These are phyloP conservation scores for Vimba vimba DNA, from an alignment of 2,113 vertebrate species.

Conservation along the genomic window DNA sequence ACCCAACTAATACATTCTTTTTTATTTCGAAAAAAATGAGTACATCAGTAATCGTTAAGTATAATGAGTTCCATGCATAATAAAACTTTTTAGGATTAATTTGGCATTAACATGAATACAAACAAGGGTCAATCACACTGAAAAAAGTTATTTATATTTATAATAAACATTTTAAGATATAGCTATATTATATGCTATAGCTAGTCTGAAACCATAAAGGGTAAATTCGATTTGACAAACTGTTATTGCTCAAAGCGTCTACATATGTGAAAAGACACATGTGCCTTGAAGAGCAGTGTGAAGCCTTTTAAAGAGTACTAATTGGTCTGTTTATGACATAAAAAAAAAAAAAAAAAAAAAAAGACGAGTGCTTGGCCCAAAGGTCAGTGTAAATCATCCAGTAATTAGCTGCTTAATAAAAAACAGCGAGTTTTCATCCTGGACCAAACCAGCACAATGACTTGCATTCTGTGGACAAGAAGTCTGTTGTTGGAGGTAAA, in stretches of 20 bases:
- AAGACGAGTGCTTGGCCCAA: neutral
- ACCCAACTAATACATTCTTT: neutral
- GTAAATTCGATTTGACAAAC: neutral
- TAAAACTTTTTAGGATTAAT: neutral
- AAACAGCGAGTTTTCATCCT: neutral
- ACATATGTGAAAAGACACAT: neutral
- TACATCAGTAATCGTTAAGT: neutral
- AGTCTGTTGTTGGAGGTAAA: conserved; percentile 33
- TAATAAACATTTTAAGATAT: neutral
- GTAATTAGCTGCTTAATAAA: conserved; percentile 29
- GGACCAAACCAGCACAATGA: conserved; percentile 26
- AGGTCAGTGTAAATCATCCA: conserved; percentile 1
- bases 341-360: conserved; percentile 3
- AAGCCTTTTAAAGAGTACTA: conserved; percentile 27
- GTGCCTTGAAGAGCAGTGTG: neutral
- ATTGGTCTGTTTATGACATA: neutral
- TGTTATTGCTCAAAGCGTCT: neutral
- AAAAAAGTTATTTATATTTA: neutral
- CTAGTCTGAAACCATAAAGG: neutral
- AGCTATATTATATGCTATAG: neutral
- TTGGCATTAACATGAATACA: neutral
- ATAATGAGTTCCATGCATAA: conserved; percentile 23
- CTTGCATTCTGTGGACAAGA: conserved; percentile 34
- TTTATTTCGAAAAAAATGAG: neutral
- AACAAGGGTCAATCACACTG: neutral